Conservation (phyloP, 2,888 invertebrate species). For the Operophtera brumata region DNA sequence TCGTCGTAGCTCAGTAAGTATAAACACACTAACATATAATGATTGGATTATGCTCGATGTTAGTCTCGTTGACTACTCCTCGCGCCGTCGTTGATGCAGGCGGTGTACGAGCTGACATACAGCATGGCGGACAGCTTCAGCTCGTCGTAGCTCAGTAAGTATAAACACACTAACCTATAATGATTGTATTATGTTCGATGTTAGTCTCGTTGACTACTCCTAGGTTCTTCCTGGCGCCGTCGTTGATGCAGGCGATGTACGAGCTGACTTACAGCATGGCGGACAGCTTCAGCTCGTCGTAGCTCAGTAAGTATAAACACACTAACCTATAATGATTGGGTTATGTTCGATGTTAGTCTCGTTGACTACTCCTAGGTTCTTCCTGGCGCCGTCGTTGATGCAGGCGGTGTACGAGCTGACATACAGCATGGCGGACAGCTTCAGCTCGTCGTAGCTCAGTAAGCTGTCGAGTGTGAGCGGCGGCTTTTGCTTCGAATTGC, state of each 20-base stretch:
- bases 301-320: conserved; percentile 69
- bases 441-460: conserved; percentile 84
- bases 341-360: conserved; percentile 65
- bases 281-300: conserved; percentile 83
- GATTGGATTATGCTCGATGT: too few relatives aligned
- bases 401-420: conserved; percentile 81
- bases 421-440: conserved; percentile 80
- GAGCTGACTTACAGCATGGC: conserved; percentile 81
- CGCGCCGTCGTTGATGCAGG: conserved; percentile 83
- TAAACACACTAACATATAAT: too few relatives aligned
- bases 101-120: conserved; percentile 79
- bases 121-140: conserved; percentile 82
- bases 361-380: conserved; percentile 71
- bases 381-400: conserved; percentile 81
- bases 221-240: conserved; percentile 77
- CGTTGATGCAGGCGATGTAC: conserved; percentile 81
- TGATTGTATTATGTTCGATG: too few relatives aligned
- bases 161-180: too few relatives aligned
- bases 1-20: conserved; percentile 83
- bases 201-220: too few relatives aligned
- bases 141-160: conserved; percentile 83
- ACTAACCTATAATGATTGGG: conserved; percentile 69
- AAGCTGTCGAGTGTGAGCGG: conserved; percentile 77
- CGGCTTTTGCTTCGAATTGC: conserved; percentile 74
- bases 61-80: too few relatives aligned